Conservation (phyloP, 2,888 invertebrate genomes). For the Ctenicera cuprea region DNA sequence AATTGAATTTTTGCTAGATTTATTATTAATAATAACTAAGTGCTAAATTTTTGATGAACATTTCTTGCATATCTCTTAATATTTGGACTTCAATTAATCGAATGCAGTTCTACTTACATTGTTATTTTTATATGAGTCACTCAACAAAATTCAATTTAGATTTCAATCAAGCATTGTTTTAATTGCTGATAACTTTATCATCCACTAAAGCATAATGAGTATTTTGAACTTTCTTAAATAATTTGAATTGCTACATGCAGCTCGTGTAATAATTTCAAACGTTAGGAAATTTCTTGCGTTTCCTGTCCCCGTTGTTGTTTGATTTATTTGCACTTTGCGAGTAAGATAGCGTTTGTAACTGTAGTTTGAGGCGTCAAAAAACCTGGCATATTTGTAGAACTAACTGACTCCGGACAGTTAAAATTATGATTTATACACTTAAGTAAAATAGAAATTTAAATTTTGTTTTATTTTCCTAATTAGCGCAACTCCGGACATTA, state of each 20-base stretch:
- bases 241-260: slow-evolving; percentile 2
- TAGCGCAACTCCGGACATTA: background rate
- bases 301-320: slow-evolving; percentile 34
- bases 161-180: background rate
- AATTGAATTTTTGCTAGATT: too few relatives aligned
- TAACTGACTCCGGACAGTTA: background rate
- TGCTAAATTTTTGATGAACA: too few relatives aligned
- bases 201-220: background rate
- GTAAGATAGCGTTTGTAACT: slow-evolving; percentile 34
- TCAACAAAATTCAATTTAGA: background rate
- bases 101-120: background rate
- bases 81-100: too few relatives aligned
- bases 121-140: background rate
- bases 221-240: slow-evolving; percentile 26
- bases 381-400: background rate
- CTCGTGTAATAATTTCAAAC: slow-evolving; percentile 15
- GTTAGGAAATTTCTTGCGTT: slow-evolving; percentile 32
- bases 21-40: too few relatives aligned
- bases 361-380: slow-evolving; percentile 24
- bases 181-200: slow-evolving; percentile 11
- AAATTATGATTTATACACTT: background rate
- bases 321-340: slow-evolving; percentile 36
- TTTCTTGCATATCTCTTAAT: too few relatives aligned
- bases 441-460: too few relatives aligned
- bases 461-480: background rate